Evolutionary conservation across 1,140 invertebrate species (phyloP).

Genomic region (Aphelinus certus): DNA sequence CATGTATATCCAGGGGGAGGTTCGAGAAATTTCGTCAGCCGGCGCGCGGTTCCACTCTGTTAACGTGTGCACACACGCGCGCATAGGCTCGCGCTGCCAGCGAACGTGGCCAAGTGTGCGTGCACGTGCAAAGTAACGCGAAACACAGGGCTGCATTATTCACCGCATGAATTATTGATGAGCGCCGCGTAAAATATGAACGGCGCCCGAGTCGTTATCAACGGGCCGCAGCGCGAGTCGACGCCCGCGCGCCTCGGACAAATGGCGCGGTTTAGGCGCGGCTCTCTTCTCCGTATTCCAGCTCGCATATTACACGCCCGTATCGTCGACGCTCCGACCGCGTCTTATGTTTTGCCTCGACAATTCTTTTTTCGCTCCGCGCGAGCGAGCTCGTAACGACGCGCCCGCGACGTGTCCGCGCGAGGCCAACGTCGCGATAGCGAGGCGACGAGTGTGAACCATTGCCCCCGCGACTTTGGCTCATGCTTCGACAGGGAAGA

Average conservation of each 20-base stretch:
- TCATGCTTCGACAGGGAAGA: too few relatives aligned
- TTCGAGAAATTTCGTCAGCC: constrained; percentile 24
- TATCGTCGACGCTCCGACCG: too few relatives aligned
- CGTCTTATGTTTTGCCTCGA: too few relatives aligned
- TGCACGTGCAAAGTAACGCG: constrained; percentile 57
- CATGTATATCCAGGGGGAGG: background rate
- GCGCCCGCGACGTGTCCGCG: constrained; percentile 7
- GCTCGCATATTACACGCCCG: too few relatives aligned
- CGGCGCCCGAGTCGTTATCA: constrained; percentile 61
- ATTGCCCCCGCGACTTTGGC: too few relatives aligned
- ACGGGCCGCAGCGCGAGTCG: constrained; percentile 50
- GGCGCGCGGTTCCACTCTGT: background rate
- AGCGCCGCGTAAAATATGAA: constrained; percentile 63
- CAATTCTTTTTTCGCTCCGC: constrained; percentile 2
- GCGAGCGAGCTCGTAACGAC: background rate
- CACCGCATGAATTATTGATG: constrained; percentile 65
- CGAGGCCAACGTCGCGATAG: background rate
- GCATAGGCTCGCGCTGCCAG: background rate
- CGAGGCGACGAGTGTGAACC: too few relatives aligned
- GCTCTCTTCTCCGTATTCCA: too few relatives aligned
- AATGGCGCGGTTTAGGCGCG: constrained; percentile 33
- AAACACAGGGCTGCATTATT: constrained; percentile 63
- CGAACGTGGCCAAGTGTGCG: too few relatives aligned
- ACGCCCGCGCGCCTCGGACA: constrained; percentile 18
- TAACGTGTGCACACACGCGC: background rate